Conservation (phyloP, 1,140 invertebrate species). For the Pseudomyrmex sp. region DNA sequence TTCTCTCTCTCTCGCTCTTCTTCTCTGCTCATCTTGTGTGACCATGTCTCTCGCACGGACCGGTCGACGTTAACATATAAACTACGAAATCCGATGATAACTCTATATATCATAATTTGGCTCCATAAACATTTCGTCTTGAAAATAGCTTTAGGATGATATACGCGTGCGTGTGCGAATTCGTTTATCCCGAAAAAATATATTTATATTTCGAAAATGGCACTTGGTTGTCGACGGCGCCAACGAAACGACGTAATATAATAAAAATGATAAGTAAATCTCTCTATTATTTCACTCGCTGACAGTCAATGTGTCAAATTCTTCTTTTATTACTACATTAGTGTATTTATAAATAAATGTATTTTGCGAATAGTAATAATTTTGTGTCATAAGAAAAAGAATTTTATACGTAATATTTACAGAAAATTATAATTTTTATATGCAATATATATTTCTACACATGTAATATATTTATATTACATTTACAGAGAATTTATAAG, state of each 20-base stretch:
- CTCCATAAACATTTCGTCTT: slow-evolving; percentile 12
- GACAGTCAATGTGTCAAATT: slow-evolving; percentile 3
- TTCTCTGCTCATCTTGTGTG: not conserved
- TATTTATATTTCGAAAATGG: not conserved
- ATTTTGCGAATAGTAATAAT: not conserved
- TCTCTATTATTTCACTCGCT: slow-evolving; percentile 3
- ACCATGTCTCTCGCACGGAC: not conserved
- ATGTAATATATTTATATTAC: not conserved
- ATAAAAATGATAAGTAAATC: slow-evolving; percentile 27
- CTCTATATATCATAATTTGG: slow-evolving; percentile 37
- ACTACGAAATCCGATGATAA: slow-evolving; percentile 17
- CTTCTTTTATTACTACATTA: not conserved
- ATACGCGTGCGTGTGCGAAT: slow-evolving; percentile 42
- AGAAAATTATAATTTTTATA: not conserved
- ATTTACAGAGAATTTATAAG: not conserved
- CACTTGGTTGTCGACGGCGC: not conserved
- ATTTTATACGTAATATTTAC: not conserved
- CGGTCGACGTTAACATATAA: slow-evolving; percentile 43
- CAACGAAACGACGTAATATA: not conserved
- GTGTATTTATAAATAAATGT: slow-evolving; percentile 5
- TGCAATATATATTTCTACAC: not conserved
- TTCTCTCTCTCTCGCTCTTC: too few relatives aligned
- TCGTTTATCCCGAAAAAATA: slow-evolving; percentile 40
- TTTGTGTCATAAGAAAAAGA: not conserved
- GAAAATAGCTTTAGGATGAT: slow-evolving; percentile 40